Evolutionary conservation across 2,797 vertebrate species (phyloP), one percentile per base, ranked within the genome.

Genomic region (Sphenopsis melanotis): DNA sequence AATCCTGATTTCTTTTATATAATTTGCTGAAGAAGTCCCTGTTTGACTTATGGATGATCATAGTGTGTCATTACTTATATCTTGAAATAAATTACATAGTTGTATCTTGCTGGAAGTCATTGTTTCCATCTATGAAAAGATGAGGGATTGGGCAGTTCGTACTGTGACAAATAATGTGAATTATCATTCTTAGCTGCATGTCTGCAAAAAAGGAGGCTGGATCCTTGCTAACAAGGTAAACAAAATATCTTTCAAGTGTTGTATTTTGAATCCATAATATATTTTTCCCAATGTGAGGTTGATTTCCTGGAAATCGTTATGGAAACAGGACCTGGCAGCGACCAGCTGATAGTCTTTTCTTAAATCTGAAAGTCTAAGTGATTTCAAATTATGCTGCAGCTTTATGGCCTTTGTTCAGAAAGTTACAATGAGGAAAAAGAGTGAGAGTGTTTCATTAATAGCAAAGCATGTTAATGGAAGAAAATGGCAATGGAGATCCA

Each of bases 171-270:
- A 95, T 97, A 97, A 97, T 70, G 55, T 95, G 89, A 96, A 94
- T 97, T 97, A 93, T 97, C 84, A 71, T 97, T 97, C 97, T 96
- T 97, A 97, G 97, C 95, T 97, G 96, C 94, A 93, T 97, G 83
- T 95, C 97, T 94, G 89, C 95, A 81, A 97, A 97, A 97, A 97
- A 97, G 97, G 97, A 97, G 89, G 60, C 96, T 95, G 97, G 96
- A 97, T 97, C 97, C 90, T 94, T 97, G 92, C 95, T 97, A 92
- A 97, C 97, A 91, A 97, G 96, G 96, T 97, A 97, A 97, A 94
- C 50, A 41, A 87, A 93, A 69, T 83, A 16, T 53, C n/a, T 92
- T 90, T 91, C 46, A 60, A 94, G n/a, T 94, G 70, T 91, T 93
- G 34, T 82, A 41, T 82, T 96, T 91, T 82, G 47, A 96, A 56